Conservation (phyloP, 2,797 vertebrate species). For the Sternotherus odoratus region DNA sequence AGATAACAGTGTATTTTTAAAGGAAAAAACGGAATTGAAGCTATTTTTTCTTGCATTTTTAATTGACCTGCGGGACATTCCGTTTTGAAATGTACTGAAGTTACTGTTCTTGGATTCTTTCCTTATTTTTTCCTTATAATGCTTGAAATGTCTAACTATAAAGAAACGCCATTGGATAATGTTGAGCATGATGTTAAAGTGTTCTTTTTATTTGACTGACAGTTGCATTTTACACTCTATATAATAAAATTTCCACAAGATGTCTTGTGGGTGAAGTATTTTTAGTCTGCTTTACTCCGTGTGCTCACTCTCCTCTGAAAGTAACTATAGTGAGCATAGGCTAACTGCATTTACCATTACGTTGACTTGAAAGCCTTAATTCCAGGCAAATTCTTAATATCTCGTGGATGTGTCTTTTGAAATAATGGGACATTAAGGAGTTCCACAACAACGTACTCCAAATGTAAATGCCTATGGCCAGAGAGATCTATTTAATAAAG, state of each 20-base stretch:
- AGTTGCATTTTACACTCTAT: conserved; percentile 91
- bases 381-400: rapidly evolving
- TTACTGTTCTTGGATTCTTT: conserved; percentile 72
- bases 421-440: rapidly evolving
- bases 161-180: conserved; percentile 78
- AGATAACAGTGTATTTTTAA: conserved; percentile 98
- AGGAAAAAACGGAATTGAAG: conserved; percentile 86
- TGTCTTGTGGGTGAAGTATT: conserved; percentile 79
- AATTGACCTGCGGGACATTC: conserved; percentile 86
- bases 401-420: rapidly evolving
- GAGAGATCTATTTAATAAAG: rapidly evolving
- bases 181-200: conserved; percentile 84
- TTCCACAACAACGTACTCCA: rapidly evolving
- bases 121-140: conserved; percentile 77
- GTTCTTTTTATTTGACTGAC: conserved; percentile 91
- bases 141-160: conserved; percentile 89
- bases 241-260: conserved; percentile 91
- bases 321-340: neutral
- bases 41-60: conserved; percentile 87
- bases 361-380: neutral
- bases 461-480: rapidly evolving
- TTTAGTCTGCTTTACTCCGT: neutral
- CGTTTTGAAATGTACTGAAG: conserved; percentile 82
- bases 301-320: neutral
- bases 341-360: rapidly evolving